Evolutionary conservation across 2,113 vertebrate genomes (phyloP), one percentile per base, ranked within the genome.

Genomic region (Aviceda subcristata): DNA sequence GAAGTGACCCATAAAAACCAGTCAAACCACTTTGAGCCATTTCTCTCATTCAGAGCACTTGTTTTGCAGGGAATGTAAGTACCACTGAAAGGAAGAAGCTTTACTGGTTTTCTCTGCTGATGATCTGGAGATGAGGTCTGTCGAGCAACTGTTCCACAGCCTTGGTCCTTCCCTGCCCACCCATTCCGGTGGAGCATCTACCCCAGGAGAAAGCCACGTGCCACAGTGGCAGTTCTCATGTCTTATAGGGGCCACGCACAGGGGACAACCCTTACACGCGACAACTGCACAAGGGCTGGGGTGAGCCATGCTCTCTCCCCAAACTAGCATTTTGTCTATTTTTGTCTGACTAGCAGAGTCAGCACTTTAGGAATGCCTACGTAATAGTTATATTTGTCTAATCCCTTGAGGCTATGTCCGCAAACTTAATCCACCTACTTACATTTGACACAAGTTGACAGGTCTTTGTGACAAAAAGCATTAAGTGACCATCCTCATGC

Each of bases 241-340:
- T 66, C 38, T 57, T 68, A 9, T 0, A 10, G 3, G 5, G 39
- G 45, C 48, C 2, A 4, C 2, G 9, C 12, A 30, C 8, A 19
- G 11, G 45, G 51, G 11, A 59, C 46, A 46, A 15, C 77, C 79
- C 39, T 67, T 21, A 38, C 34, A 32, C 34, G 43, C 0, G 0
- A 17, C 71, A 77, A 80, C 55, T 74, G 79, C 51, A 53, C 24
- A 60, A 62, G 64, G 46, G 17, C 74, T 81, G 56, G 27, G 17
- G 30, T 46, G 78, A 92, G 30, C 79, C 17, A 9, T 64, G 39
- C n/a, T 91, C 56, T 96, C 48, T 89, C 83, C 86, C 32, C 66
- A 91, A 89, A 96, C 17, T 29, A 94, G 43, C 17, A 48, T 93
- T 97, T 96, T 94, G 60, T 91, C 88, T 95, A 91, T 95, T 97